Percentiles rank a stretch among this genome's conserved stretches.
Conservation (phyloP, 2,113 vertebrate species). For the Octodon degus region DNA sequence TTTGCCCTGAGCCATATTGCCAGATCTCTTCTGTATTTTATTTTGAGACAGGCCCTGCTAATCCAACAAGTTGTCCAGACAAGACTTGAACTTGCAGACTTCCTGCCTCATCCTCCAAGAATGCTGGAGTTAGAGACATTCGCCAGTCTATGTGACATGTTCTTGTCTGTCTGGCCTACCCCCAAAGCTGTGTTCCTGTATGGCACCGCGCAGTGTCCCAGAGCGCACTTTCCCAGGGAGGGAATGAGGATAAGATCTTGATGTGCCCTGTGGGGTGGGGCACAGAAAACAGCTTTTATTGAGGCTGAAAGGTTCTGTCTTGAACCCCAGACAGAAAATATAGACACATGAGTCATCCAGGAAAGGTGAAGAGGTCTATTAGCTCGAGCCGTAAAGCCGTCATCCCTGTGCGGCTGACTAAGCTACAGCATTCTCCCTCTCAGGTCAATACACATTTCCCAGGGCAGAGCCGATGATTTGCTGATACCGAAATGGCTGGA, state of each 20-base stretch:
- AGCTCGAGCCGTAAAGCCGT: not conserved
- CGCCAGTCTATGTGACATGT: not conserved
- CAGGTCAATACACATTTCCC: constrained; percentile 25
- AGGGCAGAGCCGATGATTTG: constrained; percentile 6
- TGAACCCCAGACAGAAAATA: constrained; percentile 34
- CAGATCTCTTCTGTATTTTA: not conserved
- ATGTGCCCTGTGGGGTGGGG: not conserved
- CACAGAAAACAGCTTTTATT: constrained; percentile 48
- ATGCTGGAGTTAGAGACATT: not conserved
- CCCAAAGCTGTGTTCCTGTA: not conserved
- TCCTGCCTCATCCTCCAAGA: not conserved
- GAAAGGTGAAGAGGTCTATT: not conserved
- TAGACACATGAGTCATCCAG: constrained; percentile 39
- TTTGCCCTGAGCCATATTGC: not conserved
- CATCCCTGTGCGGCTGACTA: not conserved
- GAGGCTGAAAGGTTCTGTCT: not conserved
- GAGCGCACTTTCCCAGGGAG: not conserved
- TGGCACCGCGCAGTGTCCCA: not conserved
- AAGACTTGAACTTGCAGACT: not conserved
- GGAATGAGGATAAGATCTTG: not conserved
- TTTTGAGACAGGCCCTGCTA: not conserved
- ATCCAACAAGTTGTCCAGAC: not conserved
- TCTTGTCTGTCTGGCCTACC: not conserved
- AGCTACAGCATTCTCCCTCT: not conserved
- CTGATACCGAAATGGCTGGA: not conserved